Evolutionary conservation across 2,888 invertebrate species (phyloP), one percentile per base, ranked within the genome.

Genomic region (Epirrita christyi): DNA sequence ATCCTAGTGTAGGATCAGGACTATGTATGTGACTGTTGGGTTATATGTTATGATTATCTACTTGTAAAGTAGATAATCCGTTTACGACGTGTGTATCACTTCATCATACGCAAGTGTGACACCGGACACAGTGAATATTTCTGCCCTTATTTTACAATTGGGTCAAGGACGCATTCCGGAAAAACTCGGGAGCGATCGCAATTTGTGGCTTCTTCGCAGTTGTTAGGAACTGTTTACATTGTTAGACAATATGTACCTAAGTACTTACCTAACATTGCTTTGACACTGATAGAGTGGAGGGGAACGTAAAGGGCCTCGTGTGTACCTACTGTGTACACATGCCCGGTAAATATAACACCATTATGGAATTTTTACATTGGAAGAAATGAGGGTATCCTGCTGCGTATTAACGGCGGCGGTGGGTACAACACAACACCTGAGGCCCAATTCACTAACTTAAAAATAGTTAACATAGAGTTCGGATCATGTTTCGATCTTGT

Each of bases 121-220:
- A n/a, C n/a, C n/a, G n/a, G n/a, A n/a, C n/a, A n/a, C n/a, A n/a
- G n/a, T 57, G 45, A 58, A 51, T 55, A 63, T 59, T 58, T 53
- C 51, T 64, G 59, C 61, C 66, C 57, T 67, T 71, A 67, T 75
- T 67, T 64, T 72, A 69, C 63, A 73, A 82, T 78, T 74, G 63
- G 82, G 85, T 83, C 85, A 86, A 85, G 86, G 83, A 67, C 74
- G 72, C 42, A 56, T 52, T 64, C 63, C 66, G 70, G 68, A 76
- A 79, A 73, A 78, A 73, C 63, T 60, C 50, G 75, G 70, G 75
- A 75, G 73, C 3, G 2, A 73, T 69, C 68, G 70, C 72, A 73
- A 73, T 70, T 66, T 62, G 63, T 59, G 64, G 66, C 67, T 72
- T 79, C 76, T 82, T 73, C 77, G 80, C 76, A 83, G 67, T 79